A percentile compares a stretch with the other conserved stretches of the same genome.
Evolutionary conservation across 1,140 invertebrate species (phyloP).

Genomic region (Cryptotermes secundus): DNA sequence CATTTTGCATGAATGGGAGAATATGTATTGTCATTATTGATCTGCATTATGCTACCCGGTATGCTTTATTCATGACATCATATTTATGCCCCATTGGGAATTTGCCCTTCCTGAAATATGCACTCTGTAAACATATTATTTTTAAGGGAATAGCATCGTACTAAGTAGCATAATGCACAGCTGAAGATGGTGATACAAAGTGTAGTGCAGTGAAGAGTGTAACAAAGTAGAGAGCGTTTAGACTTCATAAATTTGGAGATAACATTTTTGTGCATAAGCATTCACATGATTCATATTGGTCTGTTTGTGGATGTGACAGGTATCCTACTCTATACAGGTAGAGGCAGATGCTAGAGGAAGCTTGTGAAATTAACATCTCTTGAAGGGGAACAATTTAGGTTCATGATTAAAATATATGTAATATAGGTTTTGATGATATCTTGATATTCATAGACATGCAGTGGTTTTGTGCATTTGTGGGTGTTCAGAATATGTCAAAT

Average conservation of each 20-base stretch:
- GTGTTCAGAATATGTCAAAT: no score
- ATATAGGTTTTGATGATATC: no score
- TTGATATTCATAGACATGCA: no score
- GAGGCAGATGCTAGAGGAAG: neutral
- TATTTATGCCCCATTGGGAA: neutral
- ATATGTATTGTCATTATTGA: neutral
- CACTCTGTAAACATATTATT: neutral
- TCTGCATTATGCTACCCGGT: neutral
- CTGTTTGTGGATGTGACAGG: neutral
- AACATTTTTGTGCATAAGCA: neutral
- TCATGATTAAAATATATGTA: no score
- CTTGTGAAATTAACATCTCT: no score
- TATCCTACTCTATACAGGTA: neutral
- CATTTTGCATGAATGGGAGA: conserved; percentile 4
- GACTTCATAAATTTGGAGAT: neutral
- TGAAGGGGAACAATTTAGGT: no score
- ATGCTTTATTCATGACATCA: neutral
- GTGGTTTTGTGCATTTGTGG: no score
- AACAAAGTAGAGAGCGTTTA: neutral
- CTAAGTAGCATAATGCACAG: neutral
- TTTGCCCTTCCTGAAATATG: neutral
- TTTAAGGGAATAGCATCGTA: neutral
- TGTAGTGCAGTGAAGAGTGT: no score
- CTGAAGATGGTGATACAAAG: neutral
- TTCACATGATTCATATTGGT: neutral